Conservation (phyloP, 1,140 invertebrate genomes). For the Macrosteles quadrilineatus region DNA sequence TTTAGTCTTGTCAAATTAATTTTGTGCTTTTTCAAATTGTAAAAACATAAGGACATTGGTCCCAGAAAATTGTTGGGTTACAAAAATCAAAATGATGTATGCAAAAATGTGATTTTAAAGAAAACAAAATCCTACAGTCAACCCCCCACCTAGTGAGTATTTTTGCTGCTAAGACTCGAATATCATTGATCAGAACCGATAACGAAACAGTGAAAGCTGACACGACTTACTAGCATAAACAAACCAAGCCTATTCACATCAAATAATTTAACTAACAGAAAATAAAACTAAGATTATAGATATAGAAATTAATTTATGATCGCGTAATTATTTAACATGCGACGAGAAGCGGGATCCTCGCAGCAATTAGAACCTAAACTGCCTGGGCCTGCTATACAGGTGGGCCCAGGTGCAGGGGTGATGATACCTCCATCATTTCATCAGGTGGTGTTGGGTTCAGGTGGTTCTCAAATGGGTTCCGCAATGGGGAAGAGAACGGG, state of each 20-base stretch:
- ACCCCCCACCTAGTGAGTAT: no score
- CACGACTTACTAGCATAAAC: not conserved
- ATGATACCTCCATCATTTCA: constrained; percentile 32
- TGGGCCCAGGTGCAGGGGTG: not conserved
- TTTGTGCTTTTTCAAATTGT: no score
- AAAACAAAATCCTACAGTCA: no score
- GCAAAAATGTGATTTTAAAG: no score
- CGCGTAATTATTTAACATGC: not conserved
- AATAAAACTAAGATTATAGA: not conserved
- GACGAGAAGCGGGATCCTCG: no score
- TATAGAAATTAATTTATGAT: constrained; percentile 16
- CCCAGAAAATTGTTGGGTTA: no score
- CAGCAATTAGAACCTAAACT: not conserved
- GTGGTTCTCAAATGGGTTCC: constrained; percentile 1
- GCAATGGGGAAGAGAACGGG: not conserved
- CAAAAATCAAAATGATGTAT: no score
- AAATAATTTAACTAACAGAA: constrained; percentile 3
- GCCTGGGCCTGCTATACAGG: constrained; percentile 18
- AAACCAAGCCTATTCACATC: constrained; percentile 13
- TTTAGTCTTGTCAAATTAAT: no score
- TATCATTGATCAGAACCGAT: not conserved
- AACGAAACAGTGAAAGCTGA: not conserved
- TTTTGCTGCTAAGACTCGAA: no score
- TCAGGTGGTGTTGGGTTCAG: constrained; percentile 11
- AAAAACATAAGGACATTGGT: no score